A percentile compares a stretch with the other conserved stretches of the same genome.
Evolutionary conservation across 92 coral and sea anemone genomes (phyloP).

Genomic region (Diadumene lineata): DNA sequence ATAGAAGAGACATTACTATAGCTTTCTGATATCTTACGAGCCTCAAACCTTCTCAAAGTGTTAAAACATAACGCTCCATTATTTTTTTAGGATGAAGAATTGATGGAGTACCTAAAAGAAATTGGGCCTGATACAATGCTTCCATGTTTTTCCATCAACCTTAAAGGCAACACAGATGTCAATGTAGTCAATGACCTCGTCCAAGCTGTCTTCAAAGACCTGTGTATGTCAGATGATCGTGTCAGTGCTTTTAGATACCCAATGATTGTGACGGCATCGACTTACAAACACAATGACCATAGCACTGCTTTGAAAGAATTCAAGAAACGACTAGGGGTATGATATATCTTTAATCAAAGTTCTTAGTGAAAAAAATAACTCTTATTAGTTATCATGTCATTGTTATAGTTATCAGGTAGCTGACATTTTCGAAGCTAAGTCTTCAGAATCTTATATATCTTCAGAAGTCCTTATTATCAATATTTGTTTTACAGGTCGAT

Average conservation of each 20-base stretch:
- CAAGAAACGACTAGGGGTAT: constrained; percentile 81
- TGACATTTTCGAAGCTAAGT: not conserved
- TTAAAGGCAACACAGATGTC: constrained; percentile 49
- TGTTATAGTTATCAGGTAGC: too few species aligned
- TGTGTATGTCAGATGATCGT: constrained; percentile 35
- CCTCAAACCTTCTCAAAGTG: too few species aligned
- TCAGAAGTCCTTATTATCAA: not conserved
- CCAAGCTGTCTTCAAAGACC: constrained; percentile 49
- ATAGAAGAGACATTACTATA: too few species aligned
- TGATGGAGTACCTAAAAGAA: constrained; percentile 57
- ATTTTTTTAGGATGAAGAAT: constrained; percentile 44
- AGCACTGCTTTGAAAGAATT: constrained; percentile 63
- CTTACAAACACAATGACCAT: constrained; percentile 55
- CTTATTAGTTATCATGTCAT: too few species aligned
- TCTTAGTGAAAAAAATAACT: too few species aligned
- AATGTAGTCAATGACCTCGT: constrained; percentile 39
- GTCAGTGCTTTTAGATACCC: constrained; percentile 49
- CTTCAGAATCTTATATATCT: not conserved
- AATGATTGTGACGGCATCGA: constrained; percentile 80
- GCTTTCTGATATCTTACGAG: too few species aligned
- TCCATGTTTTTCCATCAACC: constrained; percentile 77
- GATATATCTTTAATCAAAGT: not conserved
- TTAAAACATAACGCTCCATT: not conserved
- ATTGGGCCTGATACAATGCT: constrained; percentile 87
- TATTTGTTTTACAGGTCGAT: constrained; percentile 22